Percentiles rank a stretch among this genome's conserved stretches.
Evolutionary conservation across 2,113 vertebrate species (phyloP).

Genomic region (Amblyornis subalaris): DNA sequence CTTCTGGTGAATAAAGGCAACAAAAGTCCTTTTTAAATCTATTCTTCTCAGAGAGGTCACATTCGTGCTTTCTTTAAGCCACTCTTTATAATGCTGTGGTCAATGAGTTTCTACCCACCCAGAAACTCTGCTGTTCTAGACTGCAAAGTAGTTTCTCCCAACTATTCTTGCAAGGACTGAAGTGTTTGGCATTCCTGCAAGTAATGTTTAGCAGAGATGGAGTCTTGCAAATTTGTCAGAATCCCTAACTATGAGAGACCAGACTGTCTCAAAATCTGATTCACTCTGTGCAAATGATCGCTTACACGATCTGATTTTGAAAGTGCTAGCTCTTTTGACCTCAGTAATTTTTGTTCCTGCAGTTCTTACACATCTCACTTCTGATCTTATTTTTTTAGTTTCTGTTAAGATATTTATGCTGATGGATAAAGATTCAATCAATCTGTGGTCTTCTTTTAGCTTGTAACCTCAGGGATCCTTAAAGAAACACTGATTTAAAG

Average conservation of each 20-base stretch:
- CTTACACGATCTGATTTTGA: neutral
- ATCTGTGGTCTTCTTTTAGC: neutral
- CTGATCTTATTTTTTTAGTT: neutral
- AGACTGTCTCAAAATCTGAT: neutral
- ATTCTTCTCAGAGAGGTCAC: neutral
- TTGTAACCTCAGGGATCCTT: neutral
- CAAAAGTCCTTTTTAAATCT: neutral
- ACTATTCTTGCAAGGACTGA: neutral
- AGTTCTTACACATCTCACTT: neutral
- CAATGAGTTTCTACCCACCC: neutral
- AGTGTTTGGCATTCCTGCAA: neutral
- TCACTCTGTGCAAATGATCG: neutral
- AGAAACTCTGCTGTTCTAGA: neutral
- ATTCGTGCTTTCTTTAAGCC: neutral
- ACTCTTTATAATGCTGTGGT: neutral
- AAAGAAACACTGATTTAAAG: constrained; percentile 27
- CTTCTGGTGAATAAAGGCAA: neutral
- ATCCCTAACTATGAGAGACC: neutral
- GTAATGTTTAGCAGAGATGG: neutral
- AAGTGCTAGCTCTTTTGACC: neutral
- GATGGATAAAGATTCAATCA: neutral
- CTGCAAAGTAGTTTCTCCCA: neutral
- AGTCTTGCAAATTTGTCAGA: neutral
- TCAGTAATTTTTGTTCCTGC: neutral
- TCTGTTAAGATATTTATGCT: neutral